Conservation (phyloP, 2,888 invertebrate genomes). For the Epistrophe eligans region DNA sequence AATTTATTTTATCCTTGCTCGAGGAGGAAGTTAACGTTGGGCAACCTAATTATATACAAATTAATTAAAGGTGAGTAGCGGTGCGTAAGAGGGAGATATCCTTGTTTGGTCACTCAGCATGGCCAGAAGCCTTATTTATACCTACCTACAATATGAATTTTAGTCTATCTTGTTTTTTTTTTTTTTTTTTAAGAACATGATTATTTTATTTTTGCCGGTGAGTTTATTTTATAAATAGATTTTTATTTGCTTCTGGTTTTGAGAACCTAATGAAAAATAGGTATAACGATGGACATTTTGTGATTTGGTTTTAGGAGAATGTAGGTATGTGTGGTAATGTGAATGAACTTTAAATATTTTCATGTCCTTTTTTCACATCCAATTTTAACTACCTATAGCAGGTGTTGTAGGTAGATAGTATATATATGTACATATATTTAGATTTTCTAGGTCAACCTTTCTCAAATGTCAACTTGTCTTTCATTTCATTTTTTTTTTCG, state of each 20-base stretch:
- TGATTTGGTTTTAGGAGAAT: background rate
- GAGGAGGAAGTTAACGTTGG: conserved; percentile 43
- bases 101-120: conserved; percentile 22
- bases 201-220: background rate
- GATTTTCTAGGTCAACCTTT: conserved; percentile 9
- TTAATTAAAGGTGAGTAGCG: conserved; percentile 66
- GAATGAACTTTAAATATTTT: conserved; percentile 12
- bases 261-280: background rate
- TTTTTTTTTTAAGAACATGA: conserved; percentile 2
- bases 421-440: background rate
- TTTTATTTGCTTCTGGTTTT: background rate
- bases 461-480: background rate
- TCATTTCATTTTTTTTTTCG: background rate
- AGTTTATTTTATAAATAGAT: conserved; percentile 9
- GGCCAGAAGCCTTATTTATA: conserved; percentile 17
- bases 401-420: background rate
- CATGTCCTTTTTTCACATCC: background rate
- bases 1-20: conserved; percentile 22
- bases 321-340: background rate
- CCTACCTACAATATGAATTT: background rate
- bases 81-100: conserved; percentile 47
- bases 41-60: conserved; percentile 62
- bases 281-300: background rate
- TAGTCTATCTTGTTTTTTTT: conserved; percentile 5
- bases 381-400: background rate